phyloP scores from a whole-genome alignment of 2,113 vertebrate species.

The rat (Rattus norvegicus) region DNA sequence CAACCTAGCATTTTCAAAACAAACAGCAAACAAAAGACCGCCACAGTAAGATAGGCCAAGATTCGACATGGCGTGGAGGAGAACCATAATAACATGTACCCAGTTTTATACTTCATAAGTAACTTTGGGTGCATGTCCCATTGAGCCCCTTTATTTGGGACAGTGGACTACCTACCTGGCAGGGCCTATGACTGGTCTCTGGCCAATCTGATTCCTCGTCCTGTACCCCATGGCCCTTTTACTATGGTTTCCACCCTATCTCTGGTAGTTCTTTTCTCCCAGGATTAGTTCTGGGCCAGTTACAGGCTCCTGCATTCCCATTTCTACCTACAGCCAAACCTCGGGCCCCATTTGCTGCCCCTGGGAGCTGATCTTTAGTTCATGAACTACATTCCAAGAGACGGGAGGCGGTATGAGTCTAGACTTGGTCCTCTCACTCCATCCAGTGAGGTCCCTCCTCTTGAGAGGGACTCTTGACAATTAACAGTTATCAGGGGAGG shows the following conservation, averaged over 20 bases:
- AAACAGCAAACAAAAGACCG: background rate
- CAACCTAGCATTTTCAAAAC: background rate
- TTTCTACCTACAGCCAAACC: background rate
- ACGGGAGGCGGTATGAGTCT: background rate
- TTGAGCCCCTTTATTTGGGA: background rate
- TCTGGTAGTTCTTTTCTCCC: background rate
- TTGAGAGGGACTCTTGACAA: background rate
- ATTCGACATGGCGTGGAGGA: background rate
- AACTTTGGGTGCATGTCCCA: conserved; percentile 7
- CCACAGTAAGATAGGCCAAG: background rate
- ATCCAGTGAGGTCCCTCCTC: too few species aligned
- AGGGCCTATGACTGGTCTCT: background rate
- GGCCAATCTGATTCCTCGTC: background rate
- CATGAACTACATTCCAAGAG: background rate
- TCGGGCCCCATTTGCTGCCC: background rate
- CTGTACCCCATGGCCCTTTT: background rate
- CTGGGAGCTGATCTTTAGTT: background rate
- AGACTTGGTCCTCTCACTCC: background rate
- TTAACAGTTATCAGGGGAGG: background rate
- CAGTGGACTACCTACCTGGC: too few species aligned
- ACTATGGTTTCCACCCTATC: background rate
- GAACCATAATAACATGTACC: background rate
- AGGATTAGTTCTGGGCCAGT: background rate
- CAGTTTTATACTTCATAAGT: background rate
- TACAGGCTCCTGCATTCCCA: background rate